A percentile compares a stretch with the other conserved stretches of the same genome.
Conservation (phyloP, 2,797 vertebrate genomes). For the Sorex maritimensis region DNA sequence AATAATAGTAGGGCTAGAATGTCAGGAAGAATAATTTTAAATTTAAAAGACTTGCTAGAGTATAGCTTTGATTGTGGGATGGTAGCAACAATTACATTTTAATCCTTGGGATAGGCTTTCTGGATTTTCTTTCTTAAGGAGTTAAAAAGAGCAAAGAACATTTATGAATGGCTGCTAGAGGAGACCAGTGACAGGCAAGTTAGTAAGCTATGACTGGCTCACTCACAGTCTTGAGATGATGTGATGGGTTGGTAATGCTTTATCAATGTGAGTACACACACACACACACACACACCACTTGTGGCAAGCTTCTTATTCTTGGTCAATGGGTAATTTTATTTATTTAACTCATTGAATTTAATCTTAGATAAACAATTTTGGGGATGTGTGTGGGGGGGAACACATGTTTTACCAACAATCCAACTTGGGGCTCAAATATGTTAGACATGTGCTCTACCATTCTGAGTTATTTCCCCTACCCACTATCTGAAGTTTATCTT, state of each 20-base stretch:
- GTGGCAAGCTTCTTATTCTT: no score
- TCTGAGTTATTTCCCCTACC: no score
- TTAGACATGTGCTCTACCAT: no score
- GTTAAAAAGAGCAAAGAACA: background rate
- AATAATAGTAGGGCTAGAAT: background rate
- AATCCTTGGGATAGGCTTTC: background rate
- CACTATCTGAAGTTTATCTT: no score
- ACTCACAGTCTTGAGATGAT: background rate
- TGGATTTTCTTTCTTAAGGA: background rate
- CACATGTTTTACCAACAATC: no score
- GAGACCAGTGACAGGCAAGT: background rate
- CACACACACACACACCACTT: no score
- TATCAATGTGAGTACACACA: no score
- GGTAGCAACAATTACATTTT: background rate
- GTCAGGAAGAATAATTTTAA: constrained; percentile 24
- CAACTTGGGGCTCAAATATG: no score
- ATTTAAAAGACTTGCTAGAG: background rate
- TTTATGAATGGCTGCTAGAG: background rate
- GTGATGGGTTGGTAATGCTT: background rate
- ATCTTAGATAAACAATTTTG: no score
- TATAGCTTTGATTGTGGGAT: background rate
- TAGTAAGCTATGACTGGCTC: background rate
- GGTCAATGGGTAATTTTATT: no score
- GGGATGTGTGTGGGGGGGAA: no score
- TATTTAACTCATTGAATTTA: no score